phyloP scores from a whole-genome alignment of 1,140 invertebrate species.

The Reticulitermes speratus region DNA sequence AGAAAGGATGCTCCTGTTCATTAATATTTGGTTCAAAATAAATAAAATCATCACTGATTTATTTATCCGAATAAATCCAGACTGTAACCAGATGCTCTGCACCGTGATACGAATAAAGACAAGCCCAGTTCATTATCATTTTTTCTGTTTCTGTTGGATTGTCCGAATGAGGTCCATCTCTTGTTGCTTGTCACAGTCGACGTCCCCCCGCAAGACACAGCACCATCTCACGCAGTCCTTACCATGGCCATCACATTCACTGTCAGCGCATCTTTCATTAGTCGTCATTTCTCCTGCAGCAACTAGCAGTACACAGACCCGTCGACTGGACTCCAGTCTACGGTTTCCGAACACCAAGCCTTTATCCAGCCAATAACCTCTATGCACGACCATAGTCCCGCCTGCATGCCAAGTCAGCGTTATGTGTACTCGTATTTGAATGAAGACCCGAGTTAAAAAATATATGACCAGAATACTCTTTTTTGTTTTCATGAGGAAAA shows the following conservation, averaged over 20 bases:
- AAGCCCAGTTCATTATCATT: too few species aligned
- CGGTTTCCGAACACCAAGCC: not conserved
- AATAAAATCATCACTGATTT: too few species aligned
- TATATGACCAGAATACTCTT: not conserved
- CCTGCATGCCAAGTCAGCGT: constrained; percentile 7
- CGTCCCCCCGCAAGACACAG: not conserved
- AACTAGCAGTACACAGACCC: not conserved
- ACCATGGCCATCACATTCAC: not conserved
- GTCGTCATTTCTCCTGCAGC: not conserved
- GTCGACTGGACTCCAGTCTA: not conserved
- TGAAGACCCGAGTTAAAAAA: not conserved
- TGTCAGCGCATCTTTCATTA: not conserved
- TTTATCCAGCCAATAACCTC: not conserved
- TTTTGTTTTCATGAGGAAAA: not conserved
- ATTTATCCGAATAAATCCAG: too few species aligned
- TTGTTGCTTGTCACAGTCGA: too few species aligned
- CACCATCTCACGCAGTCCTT: not conserved
- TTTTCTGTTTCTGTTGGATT: too few species aligned
- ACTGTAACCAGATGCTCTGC: too few species aligned
- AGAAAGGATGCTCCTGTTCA: too few species aligned
- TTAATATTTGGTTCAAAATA: too few species aligned
- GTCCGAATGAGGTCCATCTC: too few species aligned
- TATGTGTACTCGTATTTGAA: constrained; percentile 11
- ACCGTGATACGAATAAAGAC: too few species aligned
- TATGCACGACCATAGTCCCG: not conserved